These are phyloP conservation scores for Siniperca chuatsi DNA, from an alignment of 2,113 vertebrate species.

Conservation along the genomic window DNA sequence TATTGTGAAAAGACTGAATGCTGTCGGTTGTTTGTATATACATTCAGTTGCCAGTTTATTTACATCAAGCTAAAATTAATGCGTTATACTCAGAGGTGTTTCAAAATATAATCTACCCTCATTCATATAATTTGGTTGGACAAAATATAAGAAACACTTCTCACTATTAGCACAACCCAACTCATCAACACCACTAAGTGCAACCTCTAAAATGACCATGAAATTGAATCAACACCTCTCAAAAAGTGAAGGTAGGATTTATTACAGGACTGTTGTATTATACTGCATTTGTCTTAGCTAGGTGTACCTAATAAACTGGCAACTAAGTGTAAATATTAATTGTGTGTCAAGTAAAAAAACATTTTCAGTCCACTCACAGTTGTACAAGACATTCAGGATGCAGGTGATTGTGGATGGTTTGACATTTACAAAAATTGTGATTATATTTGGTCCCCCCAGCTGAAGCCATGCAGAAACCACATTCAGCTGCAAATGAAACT, in stretches of 20 bases:
- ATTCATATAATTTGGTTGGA: background rate
- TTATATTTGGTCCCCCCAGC: constrained; percentile 24
- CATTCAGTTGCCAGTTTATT: background rate
- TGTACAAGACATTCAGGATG: background rate
- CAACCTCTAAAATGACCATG: background rate
- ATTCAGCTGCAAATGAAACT: constrained; percentile 47
- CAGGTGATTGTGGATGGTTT: constrained; percentile 20
- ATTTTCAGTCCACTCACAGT: background rate
- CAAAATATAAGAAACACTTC: background rate
- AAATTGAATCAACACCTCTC: background rate
- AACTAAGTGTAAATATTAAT: background rate
- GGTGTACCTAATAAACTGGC: background rate
- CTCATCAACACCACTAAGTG: background rate
- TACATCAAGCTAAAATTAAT: background rate
- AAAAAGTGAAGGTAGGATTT: background rate
- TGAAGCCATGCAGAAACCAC: constrained; percentile 62
- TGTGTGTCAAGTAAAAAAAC: background rate
- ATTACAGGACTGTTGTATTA: background rate
- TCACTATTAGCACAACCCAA: background rate
- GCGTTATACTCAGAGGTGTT: background rate
- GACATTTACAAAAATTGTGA: constrained; percentile 11
- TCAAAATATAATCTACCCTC: background rate
- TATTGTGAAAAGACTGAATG: background rate
- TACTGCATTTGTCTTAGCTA: background rate
- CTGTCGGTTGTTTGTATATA: background rate